Evolutionary conservation across 2,113 vertebrate species (phyloP).

Genomic region (Myiozetetes cayanensis): DNA sequence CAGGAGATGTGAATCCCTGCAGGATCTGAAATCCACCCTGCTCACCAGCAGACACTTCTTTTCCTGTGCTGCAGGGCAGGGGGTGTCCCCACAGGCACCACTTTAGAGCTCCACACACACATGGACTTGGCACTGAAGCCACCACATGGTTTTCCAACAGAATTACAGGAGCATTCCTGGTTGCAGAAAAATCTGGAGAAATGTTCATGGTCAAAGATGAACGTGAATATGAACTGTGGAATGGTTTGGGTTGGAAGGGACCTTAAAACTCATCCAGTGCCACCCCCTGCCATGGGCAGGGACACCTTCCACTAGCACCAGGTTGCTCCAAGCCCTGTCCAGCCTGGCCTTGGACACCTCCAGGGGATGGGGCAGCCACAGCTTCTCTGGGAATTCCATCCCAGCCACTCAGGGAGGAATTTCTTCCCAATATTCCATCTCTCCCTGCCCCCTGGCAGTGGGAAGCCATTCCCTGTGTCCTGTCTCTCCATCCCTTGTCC

Average conservation of each 20-base stretch:
- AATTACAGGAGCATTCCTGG: neutral
- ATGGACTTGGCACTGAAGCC: fast-evolving
- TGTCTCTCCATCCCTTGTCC: neutral
- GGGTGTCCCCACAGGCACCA: fast-evolving
- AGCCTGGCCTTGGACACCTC: neutral
- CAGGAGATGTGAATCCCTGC: neutral
- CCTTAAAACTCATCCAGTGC: neutral
- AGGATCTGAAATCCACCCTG: neutral
- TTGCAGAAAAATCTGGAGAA: neutral
- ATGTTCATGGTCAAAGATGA: neutral
- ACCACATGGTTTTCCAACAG: fast-evolving
- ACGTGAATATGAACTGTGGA: fast-evolving
- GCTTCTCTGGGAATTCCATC: neutral
- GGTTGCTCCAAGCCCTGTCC: neutral
- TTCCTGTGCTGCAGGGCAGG: neutral
- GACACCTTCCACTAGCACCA: neutral
- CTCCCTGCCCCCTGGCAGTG: fast-evolving
- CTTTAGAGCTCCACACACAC: neutral
- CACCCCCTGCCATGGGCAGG: neutral
- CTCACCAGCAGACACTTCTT: neutral
- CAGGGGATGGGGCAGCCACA: neutral
- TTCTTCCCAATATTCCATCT: fast-evolving
- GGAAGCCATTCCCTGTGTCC: neutral
- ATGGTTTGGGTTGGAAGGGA: neutral
- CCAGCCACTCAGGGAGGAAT: neutral